Evolutionary conservation across 2,888 invertebrate species (phyloP), one percentile per base, ranked within the genome.

Genomic region (Cantharis flavilabris): DNA sequence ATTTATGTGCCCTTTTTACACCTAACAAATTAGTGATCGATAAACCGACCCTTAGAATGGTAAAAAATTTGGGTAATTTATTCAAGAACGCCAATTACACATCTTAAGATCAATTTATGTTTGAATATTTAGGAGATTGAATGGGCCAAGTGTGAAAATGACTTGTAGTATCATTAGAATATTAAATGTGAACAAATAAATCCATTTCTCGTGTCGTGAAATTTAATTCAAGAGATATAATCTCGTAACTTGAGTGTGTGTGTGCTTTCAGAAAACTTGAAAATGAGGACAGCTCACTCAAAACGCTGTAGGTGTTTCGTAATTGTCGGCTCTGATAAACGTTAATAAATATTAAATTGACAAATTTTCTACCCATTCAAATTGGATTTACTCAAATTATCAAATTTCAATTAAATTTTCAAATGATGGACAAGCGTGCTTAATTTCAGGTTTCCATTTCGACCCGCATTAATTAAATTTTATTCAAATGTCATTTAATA

Each of bases 161-260:
- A 49, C 49, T 49, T 49, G 49, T 49, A 49, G 49, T 49, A 49
- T 49, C 72, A 30, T 67, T 72, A 33, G 16, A 62, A 73, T 70
- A 62, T 63, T 69, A 62, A 69, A 63, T 62, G 18, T 26, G 63
- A 14, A 30, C 18, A 70, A 73, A 63, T 69, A 69, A 14, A 23
- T 20, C 67, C 20, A 71, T 73, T 69, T 69, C 69, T 69, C 63
- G 49, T 49, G 49, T 49, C 49, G 16, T 63, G 73, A 62, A 73
- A 73, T 69, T 73, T 73, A 73, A 73, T 73, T 73, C 73, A 73
- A 73, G 73, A 70, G 73, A 70, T 73, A 70, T 63, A 70, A 73
- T 73, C 69, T 69, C 69, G 71, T 49, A 18, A 71, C 62, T 70
- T 62, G 71, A 26, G 28, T 63, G 23, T 62, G 69, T 70, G 69